Percentiles rank a stretch among this genome's conserved stretches.
phyloP scores from a whole-genome alignment of 2,888 invertebrate species.

The Tuberolachnus salignus region DNA sequence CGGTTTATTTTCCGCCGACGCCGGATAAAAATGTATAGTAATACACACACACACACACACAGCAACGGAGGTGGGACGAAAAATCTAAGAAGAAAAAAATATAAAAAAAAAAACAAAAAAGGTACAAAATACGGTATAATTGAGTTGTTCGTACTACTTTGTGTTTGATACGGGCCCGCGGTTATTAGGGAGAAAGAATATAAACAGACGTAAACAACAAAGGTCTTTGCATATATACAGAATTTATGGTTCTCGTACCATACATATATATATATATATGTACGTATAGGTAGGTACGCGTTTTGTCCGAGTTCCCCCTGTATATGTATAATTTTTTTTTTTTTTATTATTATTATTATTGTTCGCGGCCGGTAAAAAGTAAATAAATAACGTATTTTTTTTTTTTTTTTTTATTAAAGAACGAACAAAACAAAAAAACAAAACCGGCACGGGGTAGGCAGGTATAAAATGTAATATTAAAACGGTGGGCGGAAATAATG shows the following conservation, averaged over 20 bases:
- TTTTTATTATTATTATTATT: not conserved
- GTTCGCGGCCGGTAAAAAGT: slow-evolving; percentile 6
- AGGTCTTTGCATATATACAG: slow-evolving; percentile 29
- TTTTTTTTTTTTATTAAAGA: too few species aligned
- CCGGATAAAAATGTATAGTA: not conserved
- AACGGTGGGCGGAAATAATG: slow-evolving; percentile 20
- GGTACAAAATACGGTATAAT: slow-evolving; percentile 53
- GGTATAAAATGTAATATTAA: slow-evolving; percentile 28
- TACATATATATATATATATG: not conserved
- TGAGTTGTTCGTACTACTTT: slow-evolving; percentile 34
- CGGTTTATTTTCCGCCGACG: slow-evolving; percentile 1
- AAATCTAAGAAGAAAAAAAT: too few species aligned
- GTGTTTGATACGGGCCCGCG: not conserved
- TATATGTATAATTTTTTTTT: slow-evolving; percentile 8
- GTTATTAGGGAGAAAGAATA: slow-evolving; percentile 27
- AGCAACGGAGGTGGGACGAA: not conserved
- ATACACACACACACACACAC: slow-evolving; percentile 11
- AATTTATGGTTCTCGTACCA: slow-evolving; percentile 20
- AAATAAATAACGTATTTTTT: slow-evolving; percentile 35
- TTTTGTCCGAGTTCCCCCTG: slow-evolving; percentile 31
- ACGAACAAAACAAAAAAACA: slow-evolving; percentile 4
- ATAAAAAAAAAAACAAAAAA: too few species aligned
- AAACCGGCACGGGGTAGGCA: not conserved
- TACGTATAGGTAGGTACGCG: not conserved
- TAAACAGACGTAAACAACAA: slow-evolving; percentile 48